Evolutionary conservation across 2,113 vertebrate species (phyloP), one percentile per base, ranked within the genome.

Genomic region (Gasterosteus nipponicus): DNA sequence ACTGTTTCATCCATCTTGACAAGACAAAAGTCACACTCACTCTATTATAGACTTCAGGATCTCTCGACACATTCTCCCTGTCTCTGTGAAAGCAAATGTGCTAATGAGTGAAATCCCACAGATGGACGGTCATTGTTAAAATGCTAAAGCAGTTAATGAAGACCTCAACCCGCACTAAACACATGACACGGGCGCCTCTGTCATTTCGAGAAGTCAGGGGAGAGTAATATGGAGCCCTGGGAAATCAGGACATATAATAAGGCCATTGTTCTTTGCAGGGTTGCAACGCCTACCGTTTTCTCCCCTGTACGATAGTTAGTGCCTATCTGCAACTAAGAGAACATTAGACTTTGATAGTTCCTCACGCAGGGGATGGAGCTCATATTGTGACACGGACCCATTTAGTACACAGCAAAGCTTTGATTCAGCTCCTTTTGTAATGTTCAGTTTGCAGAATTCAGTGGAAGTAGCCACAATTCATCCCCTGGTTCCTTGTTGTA

Each of bases 81-180:
- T 90, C 78, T 84, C 81, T 86, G 80, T 80, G 89, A 89, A 84
- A 86, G 81, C 81, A 87, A 87, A 92, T 49, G 91, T 78, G 85
- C 83, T 89, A 92, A 93, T 85, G 91, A 93, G 89, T 89, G 89
- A 94, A 88, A 89, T 86, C 81, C 85, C 85, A 75, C 90, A 92
- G 90, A 92, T 92, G 91, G 91, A 75, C 86, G 72, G 70, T 86
- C 73, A 89, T 89, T 92, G 84, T 89, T 92, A 85, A 90, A 91
- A 88, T 51, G 84, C 76, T 89, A 81, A 78, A 85, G 74, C 72
- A 51, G 76, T 82, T 72, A 39, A 88, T 87, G 72, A 88, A 69
- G 86, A 82, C 60, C 80, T 89, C 82, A 80, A 71, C 75, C 59
- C 77, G 70, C 78, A 83, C 84, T 80, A 77, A 68, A 76, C 57